Conservation (phyloP, 92 coral and sea anemone species). For the Palythoa heliodiscus region DNA sequence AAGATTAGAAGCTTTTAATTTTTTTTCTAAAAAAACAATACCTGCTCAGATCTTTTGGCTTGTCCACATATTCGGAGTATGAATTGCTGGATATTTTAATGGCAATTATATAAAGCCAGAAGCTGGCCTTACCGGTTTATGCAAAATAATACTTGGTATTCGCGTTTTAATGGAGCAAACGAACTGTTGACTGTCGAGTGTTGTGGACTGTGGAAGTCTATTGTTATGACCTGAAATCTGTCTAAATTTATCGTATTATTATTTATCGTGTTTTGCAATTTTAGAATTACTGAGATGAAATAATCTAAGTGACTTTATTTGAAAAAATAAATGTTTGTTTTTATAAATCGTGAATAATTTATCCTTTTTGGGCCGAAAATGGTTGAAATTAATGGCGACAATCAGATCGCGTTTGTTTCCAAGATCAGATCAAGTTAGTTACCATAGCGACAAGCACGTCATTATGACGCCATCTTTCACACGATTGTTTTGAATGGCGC, state of each 20-base stretch:
- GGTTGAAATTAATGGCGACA: constrained; percentile 8
- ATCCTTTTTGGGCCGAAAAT: constrained; percentile 42
- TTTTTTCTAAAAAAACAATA: too few species aligned
- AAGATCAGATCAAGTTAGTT: constrained; percentile 49
- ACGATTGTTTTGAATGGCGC: constrained; percentile 87
- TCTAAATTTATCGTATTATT: not conserved
- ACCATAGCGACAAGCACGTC: constrained; percentile 81
- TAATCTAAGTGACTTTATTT: not conserved
- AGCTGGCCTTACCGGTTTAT: too few species aligned
- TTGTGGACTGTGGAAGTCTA: too few species aligned
- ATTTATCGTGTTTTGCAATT: constrained; percentile 15
- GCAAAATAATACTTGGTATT: too few species aligned
- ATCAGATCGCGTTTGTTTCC: constrained; percentile 52
- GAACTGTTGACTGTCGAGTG: not conserved
- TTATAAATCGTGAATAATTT: constrained; percentile 58
- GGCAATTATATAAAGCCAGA: too few species aligned
- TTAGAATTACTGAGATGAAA: constrained; percentile 6
- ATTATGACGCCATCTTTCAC: constrained; percentile 71
- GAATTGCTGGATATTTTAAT: too few species aligned
- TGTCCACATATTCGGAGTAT: too few species aligned
- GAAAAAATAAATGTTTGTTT: constrained; percentile 30
- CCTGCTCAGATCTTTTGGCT: too few species aligned
- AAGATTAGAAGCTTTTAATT: too few species aligned
- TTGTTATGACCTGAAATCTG: not conserved
- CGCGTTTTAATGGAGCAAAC: not conserved